Percentiles rank a stretch among this genome's conserved stretches.
phyloP scores from a whole-genome alignment of 2,113 vertebrate genomes.

The Pseudopodoces humilis region DNA sequence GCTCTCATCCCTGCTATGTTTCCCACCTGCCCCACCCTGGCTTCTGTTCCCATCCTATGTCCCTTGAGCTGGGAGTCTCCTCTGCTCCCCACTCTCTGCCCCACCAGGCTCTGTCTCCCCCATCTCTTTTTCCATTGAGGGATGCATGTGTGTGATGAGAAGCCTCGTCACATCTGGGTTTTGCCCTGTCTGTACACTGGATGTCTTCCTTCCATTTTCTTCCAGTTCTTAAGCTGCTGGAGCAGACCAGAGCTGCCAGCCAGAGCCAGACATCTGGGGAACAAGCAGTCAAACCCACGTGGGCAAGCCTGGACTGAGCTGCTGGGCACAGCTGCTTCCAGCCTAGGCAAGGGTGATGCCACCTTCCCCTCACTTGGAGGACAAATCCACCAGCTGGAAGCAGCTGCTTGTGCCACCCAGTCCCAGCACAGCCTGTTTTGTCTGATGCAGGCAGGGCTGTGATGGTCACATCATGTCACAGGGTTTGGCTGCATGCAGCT shows the following conservation, averaged over 20 bases:
- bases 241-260: background rate
- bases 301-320: background rate
- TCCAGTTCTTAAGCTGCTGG: background rate
- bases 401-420: background rate
- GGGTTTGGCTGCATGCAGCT: background rate
- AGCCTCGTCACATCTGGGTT: background rate
- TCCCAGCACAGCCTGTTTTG: background rate
- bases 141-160: background rate
- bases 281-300: background rate
- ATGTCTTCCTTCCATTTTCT: background rate
- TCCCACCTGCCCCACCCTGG: background rate
- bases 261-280: background rate
- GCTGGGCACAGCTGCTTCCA: background rate
- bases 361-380: background rate
- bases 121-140: background rate
- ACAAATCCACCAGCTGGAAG: background rate
- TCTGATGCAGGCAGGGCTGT: rapidly evolving
- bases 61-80: background rate
- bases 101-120: background rate
- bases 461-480: background rate
- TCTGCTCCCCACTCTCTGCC: background rate
- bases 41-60: background rate
- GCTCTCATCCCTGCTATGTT: background rate
- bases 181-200: background rate
- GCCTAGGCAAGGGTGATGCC: background rate